phyloP scores from a whole-genome alignment of 2,797 vertebrate species.

The Nyctalus aviator region DNA sequence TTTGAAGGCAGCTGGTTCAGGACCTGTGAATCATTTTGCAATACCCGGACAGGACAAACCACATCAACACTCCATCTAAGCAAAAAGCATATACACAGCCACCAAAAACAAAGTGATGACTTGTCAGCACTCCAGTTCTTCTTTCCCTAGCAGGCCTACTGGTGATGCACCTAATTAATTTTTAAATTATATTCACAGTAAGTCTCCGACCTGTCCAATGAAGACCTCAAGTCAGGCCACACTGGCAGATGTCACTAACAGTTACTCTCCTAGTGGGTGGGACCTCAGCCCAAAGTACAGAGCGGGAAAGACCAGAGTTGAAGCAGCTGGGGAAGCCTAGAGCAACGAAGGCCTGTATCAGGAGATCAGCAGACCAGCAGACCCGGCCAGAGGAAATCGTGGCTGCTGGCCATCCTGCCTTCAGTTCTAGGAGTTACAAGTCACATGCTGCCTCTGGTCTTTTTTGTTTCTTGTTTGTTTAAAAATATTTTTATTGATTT shows the following conservation, averaged over 20 bases:
- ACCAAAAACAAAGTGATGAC: constrained; percentile 50
- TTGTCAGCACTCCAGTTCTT: constrained; percentile 55
- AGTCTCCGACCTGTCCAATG: background rate
- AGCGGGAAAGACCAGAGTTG: background rate
- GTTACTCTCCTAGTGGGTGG: background rate
- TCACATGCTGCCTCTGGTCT: background rate
- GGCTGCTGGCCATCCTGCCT: background rate
- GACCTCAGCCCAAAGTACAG: background rate
- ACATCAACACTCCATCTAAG: constrained; percentile 37
- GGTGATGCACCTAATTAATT: constrained; percentile 58
- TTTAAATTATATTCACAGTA: background rate
- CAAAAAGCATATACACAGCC: background rate
- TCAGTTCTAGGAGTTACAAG: background rate
- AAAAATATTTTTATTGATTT: too few relatives aligned
- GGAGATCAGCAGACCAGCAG: background rate
- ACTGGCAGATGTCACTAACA: background rate
- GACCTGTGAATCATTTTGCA: constrained; percentile 62
- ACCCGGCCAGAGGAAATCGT: background rate
- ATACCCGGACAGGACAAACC: constrained; percentile 6
- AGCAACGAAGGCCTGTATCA: background rate
- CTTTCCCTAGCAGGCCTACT: constrained; percentile 71
- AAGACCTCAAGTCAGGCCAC: background rate
- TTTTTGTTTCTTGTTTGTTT: background rate
- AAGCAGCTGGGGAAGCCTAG: background rate
- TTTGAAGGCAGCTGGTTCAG: constrained; percentile 56